Percentiles rank a stretch among this genome's conserved stretches.
These are phyloP conservation scores for Plumapathes pennacea DNA, from an alignment of 92 coral and sea anemone genomes.

Conservation along the genomic window DNA sequence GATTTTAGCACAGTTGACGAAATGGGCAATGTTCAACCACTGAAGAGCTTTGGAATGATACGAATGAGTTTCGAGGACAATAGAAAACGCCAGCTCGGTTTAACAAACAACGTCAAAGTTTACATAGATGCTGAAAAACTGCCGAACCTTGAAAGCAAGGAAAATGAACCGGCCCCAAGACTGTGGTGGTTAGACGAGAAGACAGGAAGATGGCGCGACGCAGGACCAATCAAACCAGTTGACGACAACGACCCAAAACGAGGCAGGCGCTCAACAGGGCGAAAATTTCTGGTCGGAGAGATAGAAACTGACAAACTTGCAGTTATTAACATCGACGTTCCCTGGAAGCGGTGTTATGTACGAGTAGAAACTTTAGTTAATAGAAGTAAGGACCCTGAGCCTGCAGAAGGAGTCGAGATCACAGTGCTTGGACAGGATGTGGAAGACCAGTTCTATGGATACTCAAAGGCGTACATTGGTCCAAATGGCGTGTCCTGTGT, in stretches of 20 bases:
- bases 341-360: conserved; percentile 10
- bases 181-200: conserved; percentile 19
- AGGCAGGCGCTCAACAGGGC: not conserved
- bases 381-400: not conserved
- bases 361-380: not conserved
- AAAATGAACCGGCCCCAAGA: conserved; percentile 16
- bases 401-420: not conserved
- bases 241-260: not conserved
- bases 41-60: conserved; percentile 60
- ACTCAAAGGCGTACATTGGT: not conserved
- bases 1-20: conserved; percentile 60
- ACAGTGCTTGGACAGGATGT: not conserved
- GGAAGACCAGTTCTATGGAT: conserved; percentile 10
- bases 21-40: conserved; percentile 43
- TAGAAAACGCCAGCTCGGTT: conserved; percentile 27
- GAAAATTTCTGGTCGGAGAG: conserved; percentile 8
- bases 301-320: conserved; percentile 14
- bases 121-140: conserved; percentile 2
- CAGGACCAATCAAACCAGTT: conserved; percentile 10
- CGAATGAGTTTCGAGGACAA: conserved; percentile 43
- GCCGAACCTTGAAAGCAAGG: no score
- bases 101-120: not conserved
- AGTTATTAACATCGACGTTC: conserved; percentile 7
- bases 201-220: conserved; percentile 18
- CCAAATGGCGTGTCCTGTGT: conserved; percentile 4